Percentiles rank a stretch among this genome's conserved stretches.
These are phyloP conservation scores for Encarsia formosa DNA, from an alignment of 2,888 invertebrate species.

Conservation along the genomic window DNA sequence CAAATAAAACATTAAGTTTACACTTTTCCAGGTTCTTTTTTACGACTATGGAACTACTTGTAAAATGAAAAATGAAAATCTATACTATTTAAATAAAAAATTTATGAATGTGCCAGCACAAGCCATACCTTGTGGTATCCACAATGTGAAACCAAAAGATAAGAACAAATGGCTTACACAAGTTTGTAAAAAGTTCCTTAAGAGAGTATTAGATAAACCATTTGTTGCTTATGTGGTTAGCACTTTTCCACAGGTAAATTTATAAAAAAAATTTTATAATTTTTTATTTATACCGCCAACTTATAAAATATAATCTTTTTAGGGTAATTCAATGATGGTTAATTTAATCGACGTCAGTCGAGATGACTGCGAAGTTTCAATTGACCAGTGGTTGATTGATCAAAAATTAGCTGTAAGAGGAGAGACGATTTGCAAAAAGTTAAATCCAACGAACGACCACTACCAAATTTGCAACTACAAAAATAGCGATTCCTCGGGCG, in stretches of 20 bases:
- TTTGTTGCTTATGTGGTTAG: constrained; percentile 3
- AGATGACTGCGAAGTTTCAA: neutral
- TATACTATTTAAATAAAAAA: constrained; percentile 39
- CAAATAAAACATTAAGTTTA: constrained; percentile 1
- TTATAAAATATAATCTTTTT: neutral
- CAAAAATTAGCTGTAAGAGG: constrained; percentile 7
- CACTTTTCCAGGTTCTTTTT: constrained; percentile 38
- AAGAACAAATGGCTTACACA: constrained; percentile 32
- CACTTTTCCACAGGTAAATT: constrained; percentile 13
- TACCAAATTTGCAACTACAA: no score
- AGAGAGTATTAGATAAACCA: constrained; percentile 24
- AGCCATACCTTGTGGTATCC: constrained; percentile 44
- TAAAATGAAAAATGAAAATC: constrained; percentile 29
- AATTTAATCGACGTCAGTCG: constrained; percentile 4
- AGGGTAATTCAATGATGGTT: constrained; percentile 10
- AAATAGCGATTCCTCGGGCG: no score
- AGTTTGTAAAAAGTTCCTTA: constrained; percentile 30
- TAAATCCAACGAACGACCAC: neutral
- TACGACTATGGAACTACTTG: constrained; percentile 45
- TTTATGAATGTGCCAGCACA: constrained; percentile 41
- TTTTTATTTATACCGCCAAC: neutral
- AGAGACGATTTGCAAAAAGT: neutral
- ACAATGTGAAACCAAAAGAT: constrained; percentile 35
- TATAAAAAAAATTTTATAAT: constrained; percentile 10
- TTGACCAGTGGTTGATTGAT: constrained; percentile 12